phyloP scores from a whole-genome alignment of 30 jellyfish, hydroid and myxozoan genomes.

The Mastigias papua region DNA sequence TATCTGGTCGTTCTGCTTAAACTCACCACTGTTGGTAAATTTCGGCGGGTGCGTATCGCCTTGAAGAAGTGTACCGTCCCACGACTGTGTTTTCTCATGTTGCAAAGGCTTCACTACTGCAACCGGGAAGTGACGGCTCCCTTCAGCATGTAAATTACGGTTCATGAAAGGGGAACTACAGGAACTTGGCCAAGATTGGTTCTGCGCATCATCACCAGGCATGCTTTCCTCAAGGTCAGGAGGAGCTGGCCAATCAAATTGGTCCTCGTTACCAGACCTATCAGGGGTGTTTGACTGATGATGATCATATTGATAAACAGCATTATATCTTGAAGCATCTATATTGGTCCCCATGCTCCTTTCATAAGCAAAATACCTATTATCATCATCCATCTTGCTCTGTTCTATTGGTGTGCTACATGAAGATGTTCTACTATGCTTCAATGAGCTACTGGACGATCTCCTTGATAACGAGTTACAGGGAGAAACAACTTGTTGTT shows the following conservation, averaged over 20 bases:
- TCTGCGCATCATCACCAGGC: background rate
- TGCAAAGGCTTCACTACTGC: constrained; percentile 79
- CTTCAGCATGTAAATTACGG: constrained; percentile 48
- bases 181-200: constrained; percentile 30
- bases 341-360: background rate
- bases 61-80: constrained; percentile 6
- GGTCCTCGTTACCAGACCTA: constrained; percentile 30
- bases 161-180: constrained; percentile 54
- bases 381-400: background rate
- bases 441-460: background rate
- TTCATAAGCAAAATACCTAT: background rate
- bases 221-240: constrained; percentile 25
- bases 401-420: background rate
- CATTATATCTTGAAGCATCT: too few species aligned
- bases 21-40: background rate
- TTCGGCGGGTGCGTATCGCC: background rate
- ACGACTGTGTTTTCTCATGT: constrained; percentile 54
- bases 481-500: background rate
- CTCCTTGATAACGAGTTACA: constrained; percentile 28
- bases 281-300: background rate
- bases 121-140: constrained; percentile 47
- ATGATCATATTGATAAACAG: too few species aligned
- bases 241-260: constrained; percentile 63
- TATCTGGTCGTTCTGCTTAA: background rate
- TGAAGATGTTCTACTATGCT: background rate